phyloP scores from a whole-genome alignment of 2,113 vertebrate genomes.

The Delphinus delphis region DNA sequence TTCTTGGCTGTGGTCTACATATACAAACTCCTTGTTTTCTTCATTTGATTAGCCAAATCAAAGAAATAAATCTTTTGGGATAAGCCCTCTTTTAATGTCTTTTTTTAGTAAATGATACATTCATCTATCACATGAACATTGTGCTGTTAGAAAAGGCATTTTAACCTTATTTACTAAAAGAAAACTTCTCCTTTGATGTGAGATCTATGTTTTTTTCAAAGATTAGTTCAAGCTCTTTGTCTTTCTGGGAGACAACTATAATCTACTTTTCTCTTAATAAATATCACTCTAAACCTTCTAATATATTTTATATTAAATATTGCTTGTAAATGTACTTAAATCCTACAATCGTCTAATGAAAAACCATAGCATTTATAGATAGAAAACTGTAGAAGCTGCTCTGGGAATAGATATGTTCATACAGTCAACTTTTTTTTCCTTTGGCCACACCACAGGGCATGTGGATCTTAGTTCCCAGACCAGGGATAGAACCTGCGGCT shows the following conservation, averaged over 20 bases:
- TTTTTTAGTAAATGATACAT: slow-evolving; percentile 3
- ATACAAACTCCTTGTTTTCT: neutral
- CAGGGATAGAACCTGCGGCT: neutral
- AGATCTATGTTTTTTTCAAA: neutral
- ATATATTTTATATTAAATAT: neutral
- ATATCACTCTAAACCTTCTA: neutral
- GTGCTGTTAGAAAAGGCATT: neutral
- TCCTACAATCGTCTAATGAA: neutral
- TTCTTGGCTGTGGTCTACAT: neutral
- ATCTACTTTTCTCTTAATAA: slow-evolving; percentile 25
- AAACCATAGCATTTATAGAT: neutral
- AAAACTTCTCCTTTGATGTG: neutral
- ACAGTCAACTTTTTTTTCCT: neutral
- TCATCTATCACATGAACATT: neutral
- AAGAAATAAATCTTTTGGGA: neutral
- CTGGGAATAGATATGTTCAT: neutral
- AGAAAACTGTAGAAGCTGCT: neutral
- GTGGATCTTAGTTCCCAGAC: neutral
- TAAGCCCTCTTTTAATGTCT: neutral
- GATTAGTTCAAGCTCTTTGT: slow-evolving; percentile 34
- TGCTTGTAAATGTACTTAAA: neutral
- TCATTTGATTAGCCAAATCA: neutral
- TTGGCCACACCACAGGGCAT: neutral
- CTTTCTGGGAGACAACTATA: slow-evolving; percentile 4
- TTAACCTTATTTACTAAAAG: slow-evolving; percentile 17